phyloP scores from a whole-genome alignment of 2,113 vertebrate genomes.

The Anguilla japonica region DNA sequence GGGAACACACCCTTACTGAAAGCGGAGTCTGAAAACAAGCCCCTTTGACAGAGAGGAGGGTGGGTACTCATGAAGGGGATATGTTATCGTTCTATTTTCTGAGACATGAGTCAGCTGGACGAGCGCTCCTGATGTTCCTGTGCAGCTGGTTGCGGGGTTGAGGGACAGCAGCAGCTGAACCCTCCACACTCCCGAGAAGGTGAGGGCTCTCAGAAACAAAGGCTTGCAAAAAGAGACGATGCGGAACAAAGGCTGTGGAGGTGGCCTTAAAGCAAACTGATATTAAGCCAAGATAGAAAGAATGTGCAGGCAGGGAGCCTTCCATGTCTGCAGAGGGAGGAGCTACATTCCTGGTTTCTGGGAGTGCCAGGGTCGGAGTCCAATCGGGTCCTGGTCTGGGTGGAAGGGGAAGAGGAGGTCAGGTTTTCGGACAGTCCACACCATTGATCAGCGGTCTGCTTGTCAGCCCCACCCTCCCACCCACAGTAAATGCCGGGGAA shows the following conservation, averaged over 20 bases:
- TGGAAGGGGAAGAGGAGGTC: not conserved
- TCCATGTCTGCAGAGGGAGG: not conserved
- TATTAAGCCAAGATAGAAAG: not conserved
- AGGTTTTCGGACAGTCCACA: not conserved
- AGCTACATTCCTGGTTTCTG: conserved; percentile 4
- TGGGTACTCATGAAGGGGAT: conserved; percentile 60
- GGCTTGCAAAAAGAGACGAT: not conserved
- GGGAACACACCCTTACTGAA: conserved; percentile 27
- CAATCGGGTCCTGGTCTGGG: not conserved
- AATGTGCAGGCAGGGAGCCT: not conserved
- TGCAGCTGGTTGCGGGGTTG: conserved; percentile 78
- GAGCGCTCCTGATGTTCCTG: conserved; percentile 80
- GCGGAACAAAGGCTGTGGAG: conserved; percentile 27
- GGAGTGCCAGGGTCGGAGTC: not conserved
- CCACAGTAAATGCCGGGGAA: conserved; percentile 49
- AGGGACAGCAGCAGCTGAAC: conserved; percentile 62
- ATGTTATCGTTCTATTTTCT: conserved; percentile 57
- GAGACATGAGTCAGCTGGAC: conserved; percentile 79
- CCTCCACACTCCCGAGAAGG: not conserved
- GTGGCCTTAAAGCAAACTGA: not conserved
- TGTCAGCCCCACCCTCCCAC: not conserved
- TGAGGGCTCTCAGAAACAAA: not conserved
- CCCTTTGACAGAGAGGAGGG: conserved; percentile 52
- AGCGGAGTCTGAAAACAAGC: conserved; percentile 72
- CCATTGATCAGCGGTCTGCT: not conserved